A percentile compares a stretch with the other conserved stretches of the same genome.
These are phyloP conservation scores for Tetranychus truncatus DNA, from an alignment of 2,888 invertebrate species.

Conservation along the genomic window DNA sequence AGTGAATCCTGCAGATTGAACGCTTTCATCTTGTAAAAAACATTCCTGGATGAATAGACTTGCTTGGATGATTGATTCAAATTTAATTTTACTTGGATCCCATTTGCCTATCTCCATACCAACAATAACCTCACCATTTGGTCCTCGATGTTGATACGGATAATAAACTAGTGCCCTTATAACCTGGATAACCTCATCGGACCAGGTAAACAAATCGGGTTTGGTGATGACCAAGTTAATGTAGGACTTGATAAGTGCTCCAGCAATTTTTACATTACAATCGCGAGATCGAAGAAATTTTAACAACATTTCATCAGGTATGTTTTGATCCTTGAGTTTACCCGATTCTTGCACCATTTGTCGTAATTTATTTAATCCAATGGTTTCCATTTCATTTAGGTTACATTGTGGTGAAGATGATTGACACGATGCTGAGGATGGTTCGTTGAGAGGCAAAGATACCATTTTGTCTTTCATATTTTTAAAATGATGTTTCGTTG, in stretches of 20 bases:
- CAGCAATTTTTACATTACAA: not conserved
- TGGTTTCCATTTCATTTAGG: not conserved
- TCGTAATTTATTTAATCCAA: not conserved
- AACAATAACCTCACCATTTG: not conserved
- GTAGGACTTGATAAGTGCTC: not conserved
- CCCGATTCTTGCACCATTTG: not conserved
- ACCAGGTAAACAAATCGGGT: slow-evolving; percentile 1
- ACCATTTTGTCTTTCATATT: too few relatives aligned
- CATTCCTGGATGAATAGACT: not conserved
- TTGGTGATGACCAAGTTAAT: not conserved
- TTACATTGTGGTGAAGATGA: too few relatives aligned
- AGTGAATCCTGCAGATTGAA: not conserved
- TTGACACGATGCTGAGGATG: too few relatives aligned
- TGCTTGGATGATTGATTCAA: not conserved
- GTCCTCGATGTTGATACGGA: not conserved
- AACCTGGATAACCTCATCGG: not conserved
- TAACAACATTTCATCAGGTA: slow-evolving; percentile 1
- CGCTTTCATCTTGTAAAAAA: not conserved
- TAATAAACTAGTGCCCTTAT: not conserved
- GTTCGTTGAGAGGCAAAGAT: too few relatives aligned
- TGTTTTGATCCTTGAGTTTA: not conserved
- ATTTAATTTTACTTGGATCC: not conserved
- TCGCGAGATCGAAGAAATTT: slow-evolving; percentile 11
- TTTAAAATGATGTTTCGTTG: too few relatives aligned
- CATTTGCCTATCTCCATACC: not conserved